phyloP scores from a whole-genome alignment of 1,140 invertebrate genomes.

The Brachionus koreanus region DNA sequence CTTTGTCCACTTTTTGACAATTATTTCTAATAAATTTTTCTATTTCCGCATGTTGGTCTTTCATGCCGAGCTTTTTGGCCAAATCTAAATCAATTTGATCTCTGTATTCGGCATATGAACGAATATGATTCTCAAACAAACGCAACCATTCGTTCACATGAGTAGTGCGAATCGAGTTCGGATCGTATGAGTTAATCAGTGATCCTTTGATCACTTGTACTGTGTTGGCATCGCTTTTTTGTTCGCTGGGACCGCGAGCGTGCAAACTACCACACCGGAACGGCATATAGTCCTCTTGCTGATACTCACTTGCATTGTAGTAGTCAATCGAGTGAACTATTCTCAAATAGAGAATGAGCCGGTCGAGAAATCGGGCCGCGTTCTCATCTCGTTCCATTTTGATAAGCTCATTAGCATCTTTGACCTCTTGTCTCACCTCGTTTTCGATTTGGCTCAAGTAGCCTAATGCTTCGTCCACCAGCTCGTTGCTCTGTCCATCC shows the following conservation, averaged over 20 bases:
- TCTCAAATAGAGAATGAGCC: constrained; percentile 84
- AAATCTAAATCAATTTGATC: neutral
- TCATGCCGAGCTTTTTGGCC: constrained; percentile 18
- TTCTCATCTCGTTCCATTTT: constrained; percentile 73
- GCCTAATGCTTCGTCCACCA: constrained; percentile 86
- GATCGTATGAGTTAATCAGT: neutral
- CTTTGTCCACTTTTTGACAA: constrained; percentile 87
- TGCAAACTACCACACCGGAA: constrained; percentile 97
- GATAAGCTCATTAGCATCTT: constrained; percentile 47
- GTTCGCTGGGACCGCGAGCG: constrained; percentile 65
- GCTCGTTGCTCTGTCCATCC: constrained; percentile 60
- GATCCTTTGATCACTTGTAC: constrained; percentile 4
- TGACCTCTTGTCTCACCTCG: neutral
- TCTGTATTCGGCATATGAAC: neutral
- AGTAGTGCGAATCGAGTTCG: neutral
- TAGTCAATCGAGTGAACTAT: constrained; percentile 98
- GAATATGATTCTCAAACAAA: constrained; percentile 20
- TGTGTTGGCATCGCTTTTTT: neutral
- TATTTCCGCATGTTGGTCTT: constrained; percentile 12
- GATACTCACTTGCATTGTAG: constrained; percentile 97
- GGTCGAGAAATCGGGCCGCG: constrained; percentile 72
- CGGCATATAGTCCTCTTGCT: constrained; percentile 99
- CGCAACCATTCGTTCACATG: constrained; percentile 11
- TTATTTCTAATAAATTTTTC: constrained; percentile 45
- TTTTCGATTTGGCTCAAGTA: neutral